Conservation (phyloP, 2,113 vertebrate species). For the Dipodomys ordii region DNA sequence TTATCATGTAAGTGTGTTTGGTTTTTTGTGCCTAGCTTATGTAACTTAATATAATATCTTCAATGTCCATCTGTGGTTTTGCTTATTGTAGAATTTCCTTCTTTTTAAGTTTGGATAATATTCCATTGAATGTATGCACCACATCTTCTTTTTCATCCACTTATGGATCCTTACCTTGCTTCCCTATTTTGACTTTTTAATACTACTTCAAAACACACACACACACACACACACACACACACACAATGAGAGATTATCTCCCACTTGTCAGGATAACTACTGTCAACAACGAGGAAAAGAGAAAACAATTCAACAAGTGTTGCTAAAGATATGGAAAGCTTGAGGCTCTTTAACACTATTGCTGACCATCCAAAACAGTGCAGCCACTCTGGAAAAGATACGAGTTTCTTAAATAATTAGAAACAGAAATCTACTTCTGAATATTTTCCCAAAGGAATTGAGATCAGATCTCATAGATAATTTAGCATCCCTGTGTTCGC, state of each 20-base stretch:
- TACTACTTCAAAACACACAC: neutral
- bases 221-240: too few relatives aligned
- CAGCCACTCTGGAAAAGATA: neutral
- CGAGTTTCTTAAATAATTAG: neutral
- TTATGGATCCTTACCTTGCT: neutral
- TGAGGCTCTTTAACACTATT: neutral
- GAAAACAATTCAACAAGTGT: neutral
- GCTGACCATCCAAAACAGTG: neutral
- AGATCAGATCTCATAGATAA: neutral
- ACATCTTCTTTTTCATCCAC: neutral
- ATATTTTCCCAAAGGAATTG: neutral
- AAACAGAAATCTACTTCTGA: neutral
- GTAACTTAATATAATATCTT: neutral
- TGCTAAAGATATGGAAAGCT: neutral
- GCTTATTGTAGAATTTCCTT: neutral
- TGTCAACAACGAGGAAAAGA: neutral
- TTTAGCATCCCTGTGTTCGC: neutral
- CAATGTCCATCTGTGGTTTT: neutral
- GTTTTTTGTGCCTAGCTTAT: neutral
- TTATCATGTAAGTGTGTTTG: neutral
- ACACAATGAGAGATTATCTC: neutral
- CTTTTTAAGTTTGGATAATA: neutral
- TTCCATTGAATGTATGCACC: neutral
- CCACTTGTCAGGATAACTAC: neutral
- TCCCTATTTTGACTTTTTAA: neutral